Conservation (phyloP, 2,888 invertebrate genomes). For the Troides aeacus region DNA sequence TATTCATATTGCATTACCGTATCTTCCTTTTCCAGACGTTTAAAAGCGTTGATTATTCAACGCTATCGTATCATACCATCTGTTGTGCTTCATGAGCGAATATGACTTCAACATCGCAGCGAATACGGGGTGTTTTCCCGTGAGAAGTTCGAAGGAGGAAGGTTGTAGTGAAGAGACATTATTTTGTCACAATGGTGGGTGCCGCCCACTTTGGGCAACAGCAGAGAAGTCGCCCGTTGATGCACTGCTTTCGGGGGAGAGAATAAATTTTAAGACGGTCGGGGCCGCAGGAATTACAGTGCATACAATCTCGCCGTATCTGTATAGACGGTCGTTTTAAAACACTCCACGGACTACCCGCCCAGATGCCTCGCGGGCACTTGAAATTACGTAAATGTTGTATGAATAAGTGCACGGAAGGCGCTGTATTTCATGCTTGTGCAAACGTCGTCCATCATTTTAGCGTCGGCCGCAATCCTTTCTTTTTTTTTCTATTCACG, state of each 20-base stretch:
- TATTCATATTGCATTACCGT: slow-evolving; percentile 79
- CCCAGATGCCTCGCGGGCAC: slow-evolving; percentile 30
- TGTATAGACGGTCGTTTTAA: slow-evolving; percentile 47
- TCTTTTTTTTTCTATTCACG: neutral
- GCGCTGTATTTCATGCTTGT: slow-evolving; percentile 27
- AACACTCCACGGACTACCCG: slow-evolving; percentile 50
- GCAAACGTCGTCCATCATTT: slow-evolving; percentile 27
- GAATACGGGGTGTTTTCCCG: slow-evolving; percentile 59
- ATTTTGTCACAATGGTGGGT: slow-evolving; percentile 79
- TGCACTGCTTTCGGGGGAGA: slow-evolving; percentile 74
- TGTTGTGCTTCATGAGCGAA: slow-evolving; percentile 49
- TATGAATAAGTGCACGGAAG: slow-evolving; percentile 30
- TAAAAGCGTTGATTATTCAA: slow-evolving; percentile 79
- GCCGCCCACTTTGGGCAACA: slow-evolving; percentile 73
- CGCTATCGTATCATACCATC: slow-evolving; percentile 73
- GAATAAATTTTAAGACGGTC: slow-evolving; percentile 74
- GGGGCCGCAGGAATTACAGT: slow-evolving; percentile 54
- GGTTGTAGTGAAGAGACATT: slow-evolving; percentile 74
- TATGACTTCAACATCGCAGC: slow-evolving; percentile 44
- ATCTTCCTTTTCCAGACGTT: slow-evolving; percentile 80
- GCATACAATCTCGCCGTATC: slow-evolving; percentile 58
- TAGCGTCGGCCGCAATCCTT: slow-evolving; percentile 7
- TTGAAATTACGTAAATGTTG: slow-evolving; percentile 34
- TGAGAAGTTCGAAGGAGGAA: slow-evolving; percentile 44
- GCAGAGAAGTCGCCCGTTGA: slow-evolving; percentile 70